Base-by-base conservation (phyloP, 2,113 vertebrate species). In the Bos javanicus region DNA sequence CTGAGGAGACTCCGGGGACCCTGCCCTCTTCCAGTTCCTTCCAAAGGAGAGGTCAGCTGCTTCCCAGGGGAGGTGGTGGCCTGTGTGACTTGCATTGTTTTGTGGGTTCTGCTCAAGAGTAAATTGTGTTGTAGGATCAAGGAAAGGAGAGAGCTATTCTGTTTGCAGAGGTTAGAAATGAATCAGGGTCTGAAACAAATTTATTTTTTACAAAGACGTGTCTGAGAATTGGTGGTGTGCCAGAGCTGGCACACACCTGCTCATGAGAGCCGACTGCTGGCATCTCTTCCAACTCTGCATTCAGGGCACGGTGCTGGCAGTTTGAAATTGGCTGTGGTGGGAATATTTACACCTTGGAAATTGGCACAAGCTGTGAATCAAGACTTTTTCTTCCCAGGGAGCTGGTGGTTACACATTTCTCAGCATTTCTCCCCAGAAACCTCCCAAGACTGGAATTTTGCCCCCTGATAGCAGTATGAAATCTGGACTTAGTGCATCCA, bases 301-400 rank as follows among this genome's bases (percentile, higher is more conserved):
- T 84, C 33, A 36, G 50, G 26, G 6, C 62, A 3, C 50, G 43
- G 0, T 30, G 13, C 84, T 56, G 74, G 25, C 26, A 16, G n/a
- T 62, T 64, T 84, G 85, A 57, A 52, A 54, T 48, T 87, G 67
- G 64, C 59, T 48, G 1, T 23, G 14, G 60, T 46, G 71, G 57
- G 46, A 46, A 57, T 86, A 67, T 92, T 96, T 48, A 90, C 26
- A 87, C 85, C n/a, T 90, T 33, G 0, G 62, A 85, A 82, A 54
- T 33, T 67, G 82, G 85, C 56, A 74, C 14, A 33, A 83, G 30
- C 26, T 87, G 28, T 33, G 48, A 26, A 54, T 46, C 25, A n/a
- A 89, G 39, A 7, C 7, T 43, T 33, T 80, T 87, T 43, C 82
- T 84, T 62, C 43, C 33, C 48, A n/a, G 30, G 54, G 52, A 88